Evolutionary conservation across 2,797 vertebrate species (phyloP), one percentile per base, ranked within the genome.

Genomic region (Molossus molossus): DNA sequence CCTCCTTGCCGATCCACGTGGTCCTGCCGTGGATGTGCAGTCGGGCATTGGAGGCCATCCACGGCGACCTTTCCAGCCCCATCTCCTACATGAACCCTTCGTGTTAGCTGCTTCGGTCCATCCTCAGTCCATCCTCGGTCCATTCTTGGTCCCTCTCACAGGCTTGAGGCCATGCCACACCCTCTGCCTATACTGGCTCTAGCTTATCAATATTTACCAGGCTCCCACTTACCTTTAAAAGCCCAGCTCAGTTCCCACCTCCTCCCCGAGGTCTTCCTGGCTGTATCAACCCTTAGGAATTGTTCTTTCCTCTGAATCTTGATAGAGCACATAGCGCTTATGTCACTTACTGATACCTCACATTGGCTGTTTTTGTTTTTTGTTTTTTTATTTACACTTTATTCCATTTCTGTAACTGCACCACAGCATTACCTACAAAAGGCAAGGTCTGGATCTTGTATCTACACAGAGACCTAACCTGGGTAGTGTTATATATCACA

Each of bases 401-500:
- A 23, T 62, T 33, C 25, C 1, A 0, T 33, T 82, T 77, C 50
- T 33, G 53, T 33, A 29, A 45, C 48, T 21, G 6, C 2, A 83
- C 27, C 53, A 14, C 3, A 83, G 12, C 48, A 8, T 37, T 57
- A 62, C 8, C 57, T 18, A 50, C 14, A 48, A 27, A 45, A 7
- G 23, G 10, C 5, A 21, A 62, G 29, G 18, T 1, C 6, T 11
- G 65, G 29, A 8, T 21, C 7, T 17, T 2, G 4, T 6, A 1
- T 14, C 33, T 40, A 0, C 17, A 12, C 69, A 40, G 0, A 27
- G 45, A 27, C 50, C n/a, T 62, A 2, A 20, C 70, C 6, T 6
- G 2, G 1, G 6, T 3, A 4, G 13, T 1, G 86, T 40, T 14
- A 7, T 5, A 8, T 20, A 4, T 21, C 1, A 8, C 0, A 4